Evolutionary conservation across 2,888 invertebrate genomes (phyloP), one percentile per base, ranked within the genome.

Genomic region (Oligia fasciuncula): DNA sequence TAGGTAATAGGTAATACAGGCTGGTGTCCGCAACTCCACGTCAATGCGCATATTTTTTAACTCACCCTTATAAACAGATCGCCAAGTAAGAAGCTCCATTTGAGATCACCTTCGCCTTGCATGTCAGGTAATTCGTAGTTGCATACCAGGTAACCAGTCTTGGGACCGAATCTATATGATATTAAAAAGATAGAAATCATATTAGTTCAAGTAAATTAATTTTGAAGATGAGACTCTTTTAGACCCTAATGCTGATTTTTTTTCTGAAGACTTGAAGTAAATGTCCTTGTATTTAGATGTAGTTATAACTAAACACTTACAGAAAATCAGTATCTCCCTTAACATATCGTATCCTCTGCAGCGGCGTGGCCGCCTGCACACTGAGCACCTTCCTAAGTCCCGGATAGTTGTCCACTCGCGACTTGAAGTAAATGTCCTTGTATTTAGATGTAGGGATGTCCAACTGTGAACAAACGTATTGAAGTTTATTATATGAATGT

Each of bases 1-100:
- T 40, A 40, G 4, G 40, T 40, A 40, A 40, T 40, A 40, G 40
- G 40, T 40, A 40, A 40, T 40, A 40, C 40, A 4, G 40, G 4
- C 40, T 40, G 4, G 40, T 40, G 40, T 40, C 40, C 40, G 40
- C 40, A 40, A 40, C 40, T 40, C 40, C 40, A 40, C 40, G 40
- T 40, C 40, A 40, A 40, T 4, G 40, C 40, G 40, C 40, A 4
- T 40, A 40, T 40, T 40, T 40, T 40, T 40, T 40, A 40, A 40
- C 84, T 89, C 86, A 97, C 97, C 92, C 94, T 94, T 79, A 97
- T 95, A 81, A 94, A 97, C 2, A 97, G 87, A 85, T 97, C 95
- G 9, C 95, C 95, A 0, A 95, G 79, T 0, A 96, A 83, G 90
- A 97, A 97, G 84, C 97, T 97, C 97, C 97, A 97, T 78, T 96